Percentiles rank a stretch among this genome's conserved stretches.
Conservation (phyloP, 2,113 vertebrate species). For the Pseudolaguvia tuberculata region DNA sequence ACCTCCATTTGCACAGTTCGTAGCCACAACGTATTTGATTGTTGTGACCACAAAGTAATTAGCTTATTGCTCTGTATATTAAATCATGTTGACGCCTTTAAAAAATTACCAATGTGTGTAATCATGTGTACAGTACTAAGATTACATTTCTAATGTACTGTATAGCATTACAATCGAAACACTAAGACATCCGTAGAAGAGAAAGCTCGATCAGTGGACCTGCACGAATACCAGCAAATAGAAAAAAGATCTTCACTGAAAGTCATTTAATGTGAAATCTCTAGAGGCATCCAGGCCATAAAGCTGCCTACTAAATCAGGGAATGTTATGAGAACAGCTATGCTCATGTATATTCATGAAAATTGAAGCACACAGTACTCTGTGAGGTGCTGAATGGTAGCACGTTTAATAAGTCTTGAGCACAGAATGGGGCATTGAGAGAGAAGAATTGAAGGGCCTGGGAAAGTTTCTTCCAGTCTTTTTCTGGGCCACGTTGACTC, state of each 20-base stretch:
- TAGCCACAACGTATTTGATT: background rate
- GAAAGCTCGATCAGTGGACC: background rate
- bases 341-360: slow-evolving; percentile 44
- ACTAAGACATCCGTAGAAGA: background rate
- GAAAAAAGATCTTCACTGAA: slow-evolving; percentile 1
- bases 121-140: background rate
- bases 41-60: background rate
- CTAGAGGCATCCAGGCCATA: slow-evolving; percentile 23
- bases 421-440: slow-evolving; percentile 39
- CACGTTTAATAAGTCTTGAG: slow-evolving; percentile 15
- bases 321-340: slow-evolving; percentile 26
- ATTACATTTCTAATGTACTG: background rate
- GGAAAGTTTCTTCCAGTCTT: slow-evolving; percentile 34
- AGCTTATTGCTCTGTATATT: background rate
- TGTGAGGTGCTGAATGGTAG: slow-evolving; percentile 13
- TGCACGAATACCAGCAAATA: background rate
- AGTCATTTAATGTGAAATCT: slow-evolving; percentile 17
- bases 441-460: slow-evolving; percentile 36
- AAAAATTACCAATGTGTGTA: background rate
- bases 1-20: background rate
- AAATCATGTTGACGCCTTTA: background rate
- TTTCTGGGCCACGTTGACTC: slow-evolving; percentile 5
- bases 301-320: slow-evolving; percentile 33
- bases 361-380: slow-evolving; percentile 21
- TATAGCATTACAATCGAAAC: background rate